These are phyloP conservation scores for Oophaga sylvatica DNA, from an alignment of 2,797 vertebrate genomes.

Conservation along the genomic window DNA sequence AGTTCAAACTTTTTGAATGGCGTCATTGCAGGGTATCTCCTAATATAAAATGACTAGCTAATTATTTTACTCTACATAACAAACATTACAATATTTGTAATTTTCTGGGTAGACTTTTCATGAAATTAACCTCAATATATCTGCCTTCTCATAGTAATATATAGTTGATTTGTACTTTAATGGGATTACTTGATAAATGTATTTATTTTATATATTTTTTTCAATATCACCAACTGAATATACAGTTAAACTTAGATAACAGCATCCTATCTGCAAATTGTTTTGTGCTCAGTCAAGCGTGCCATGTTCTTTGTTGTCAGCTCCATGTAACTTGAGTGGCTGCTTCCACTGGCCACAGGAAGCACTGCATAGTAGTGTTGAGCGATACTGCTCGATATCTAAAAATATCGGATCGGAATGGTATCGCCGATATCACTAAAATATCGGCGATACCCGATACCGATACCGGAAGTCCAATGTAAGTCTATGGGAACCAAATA, in stretches of 20 bases:
- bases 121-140: conserved; percentile 1
- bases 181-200: conserved; percentile 40
- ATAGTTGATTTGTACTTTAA: conserved; percentile 42
- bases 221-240: conserved; percentile 37
- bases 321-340: conserved; percentile 53
- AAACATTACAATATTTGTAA: background rate
- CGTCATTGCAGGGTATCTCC: no score
- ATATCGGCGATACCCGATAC: no score
- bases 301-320: conserved; percentile 51
- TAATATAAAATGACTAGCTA: background rate
- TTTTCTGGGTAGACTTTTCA: background rate
- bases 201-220: conserved; percentile 48
- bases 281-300: conserved; percentile 61
- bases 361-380: no score
- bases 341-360: conserved; percentile 43
- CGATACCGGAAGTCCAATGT: no score
- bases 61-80: background rate
- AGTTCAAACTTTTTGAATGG: no score
- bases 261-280: conserved; percentile 51
- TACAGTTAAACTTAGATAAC: conserved; percentile 59
- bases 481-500: no score
- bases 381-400: no score
- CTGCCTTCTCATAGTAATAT: conserved; percentile 29
- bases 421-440: no score
- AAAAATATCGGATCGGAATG: no score